Conservation (phyloP, 2,888 invertebrate species). For the Deilephila porcellus region DNA sequence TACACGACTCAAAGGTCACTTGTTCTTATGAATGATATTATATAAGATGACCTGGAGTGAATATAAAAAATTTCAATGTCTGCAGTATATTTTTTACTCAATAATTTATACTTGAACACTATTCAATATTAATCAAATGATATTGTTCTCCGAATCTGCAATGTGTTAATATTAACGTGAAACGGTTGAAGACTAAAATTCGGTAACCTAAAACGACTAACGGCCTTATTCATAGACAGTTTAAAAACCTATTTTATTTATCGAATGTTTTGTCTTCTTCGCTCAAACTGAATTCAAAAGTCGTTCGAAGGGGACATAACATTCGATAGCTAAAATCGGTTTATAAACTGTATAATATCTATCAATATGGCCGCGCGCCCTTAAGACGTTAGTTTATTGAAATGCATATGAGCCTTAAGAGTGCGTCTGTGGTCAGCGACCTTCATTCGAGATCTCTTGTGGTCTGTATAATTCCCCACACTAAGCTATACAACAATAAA, state of each 20-base stretch:
- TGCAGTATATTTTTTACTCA: conserved; percentile 2
- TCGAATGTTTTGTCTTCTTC: no score
- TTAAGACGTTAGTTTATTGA: background rate
- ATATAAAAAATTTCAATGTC: background rate
- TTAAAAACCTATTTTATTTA: no score
- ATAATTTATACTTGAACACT: background rate
- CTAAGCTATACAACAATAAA: background rate
- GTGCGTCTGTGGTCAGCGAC: background rate
- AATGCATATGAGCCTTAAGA: background rate
- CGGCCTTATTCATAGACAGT: no score
- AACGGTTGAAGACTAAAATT: background rate
- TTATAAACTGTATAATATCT: no score
- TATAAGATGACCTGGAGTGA: background rate
- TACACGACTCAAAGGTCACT: conserved; percentile 6
- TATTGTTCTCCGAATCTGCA: background rate
- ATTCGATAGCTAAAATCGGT: no score
- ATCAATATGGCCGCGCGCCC: no score
- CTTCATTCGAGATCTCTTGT: conserved; percentile 2
- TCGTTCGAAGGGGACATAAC: no score
- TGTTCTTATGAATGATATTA: background rate
- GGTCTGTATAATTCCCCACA: background rate
- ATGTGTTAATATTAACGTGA: background rate
- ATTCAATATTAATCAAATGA: background rate
- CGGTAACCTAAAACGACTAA: background rate
- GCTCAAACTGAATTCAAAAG: no score